Evolutionary conservation across 37 sponge, comb jelly and placozoan species (phyloP).

Genomic region (Oopsacas minuta): DNA sequence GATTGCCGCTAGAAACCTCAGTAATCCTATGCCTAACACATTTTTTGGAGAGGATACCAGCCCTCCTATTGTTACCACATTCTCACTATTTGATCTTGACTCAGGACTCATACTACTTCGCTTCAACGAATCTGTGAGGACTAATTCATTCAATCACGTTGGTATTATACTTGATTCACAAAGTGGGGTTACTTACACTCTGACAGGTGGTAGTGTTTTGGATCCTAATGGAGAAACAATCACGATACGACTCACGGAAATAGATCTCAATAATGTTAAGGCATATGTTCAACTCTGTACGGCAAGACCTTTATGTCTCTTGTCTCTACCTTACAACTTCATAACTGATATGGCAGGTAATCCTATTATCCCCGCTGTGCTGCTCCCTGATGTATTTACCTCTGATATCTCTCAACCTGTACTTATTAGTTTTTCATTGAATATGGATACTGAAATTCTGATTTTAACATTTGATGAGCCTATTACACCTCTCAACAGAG

Average conservation of each 20-base stretch:
- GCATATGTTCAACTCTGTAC: constrained; percentile 30
- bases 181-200: constrained; percentile 20
- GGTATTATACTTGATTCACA: constrained; percentile 47
- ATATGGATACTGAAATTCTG: constrained; percentile 44
- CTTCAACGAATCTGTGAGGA: constrained; percentile 65
- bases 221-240: constrained; percentile 2
- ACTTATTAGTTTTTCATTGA: constrained; percentile 45
- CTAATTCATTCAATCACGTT: constrained; percentile 22
- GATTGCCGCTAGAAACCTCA: not conserved
- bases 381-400: constrained; percentile 26
- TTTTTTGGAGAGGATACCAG: not conserved
- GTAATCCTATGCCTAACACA: not conserved
- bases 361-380: constrained; percentile 24
- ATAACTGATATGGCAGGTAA: constrained; percentile 46
- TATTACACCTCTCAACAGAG: constrained; percentile 30
- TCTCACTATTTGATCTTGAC: constrained; percentile 43
- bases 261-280: constrained; percentile 40
- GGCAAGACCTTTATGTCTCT: constrained; percentile 34
- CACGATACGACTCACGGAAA: constrained; percentile 1
- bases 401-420: constrained; percentile 51
- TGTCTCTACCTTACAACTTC: constrained; percentile 26
- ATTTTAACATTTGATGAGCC: constrained; percentile 56
- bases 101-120: constrained; percentile 34
- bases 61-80: constrained; percentile 28
- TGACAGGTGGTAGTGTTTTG: constrained; percentile 35